A percentile compares a stretch with the other conserved stretches of the same genome.
These are phyloP conservation scores for Heliconius hewitsoni DNA, from an alignment of 1,140 invertebrate genomes.

Conservation along the genomic window DNA sequence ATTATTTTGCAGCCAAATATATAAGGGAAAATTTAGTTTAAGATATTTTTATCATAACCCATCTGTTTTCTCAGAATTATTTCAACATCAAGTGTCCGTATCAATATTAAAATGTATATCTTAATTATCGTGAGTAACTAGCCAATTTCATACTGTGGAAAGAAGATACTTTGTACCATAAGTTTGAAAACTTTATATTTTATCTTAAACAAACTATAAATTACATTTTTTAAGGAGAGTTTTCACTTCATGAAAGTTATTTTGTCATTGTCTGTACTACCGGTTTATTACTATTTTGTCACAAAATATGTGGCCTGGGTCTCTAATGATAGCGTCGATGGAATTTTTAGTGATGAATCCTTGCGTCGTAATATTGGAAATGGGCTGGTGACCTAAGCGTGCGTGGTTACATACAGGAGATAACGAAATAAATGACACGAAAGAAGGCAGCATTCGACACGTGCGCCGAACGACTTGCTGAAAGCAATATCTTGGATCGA, in stretches of 20 bases:
- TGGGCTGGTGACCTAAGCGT: constrained; percentile 10
- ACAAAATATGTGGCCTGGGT: constrained; percentile 13
- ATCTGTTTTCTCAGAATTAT: not conserved
- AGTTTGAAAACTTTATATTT: not conserved
- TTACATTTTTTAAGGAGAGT: too few relatives aligned
- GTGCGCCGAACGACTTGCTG: constrained; percentile 38
- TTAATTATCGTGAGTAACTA: too few relatives aligned
- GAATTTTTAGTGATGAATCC: constrained; percentile 28
- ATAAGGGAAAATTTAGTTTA: too few relatives aligned
- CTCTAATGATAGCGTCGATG: constrained; percentile 18
- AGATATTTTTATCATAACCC: too few relatives aligned
- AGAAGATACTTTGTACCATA: too few relatives aligned
- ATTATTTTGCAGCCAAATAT: too few relatives aligned
- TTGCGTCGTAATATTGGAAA: constrained; percentile 24
- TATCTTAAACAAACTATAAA: too few relatives aligned
- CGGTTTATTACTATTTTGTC: not conserved
- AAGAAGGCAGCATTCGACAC: constrained; percentile 46
- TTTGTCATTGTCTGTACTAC: not conserved
- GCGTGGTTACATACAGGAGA: not conserved
- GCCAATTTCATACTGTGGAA: not conserved
- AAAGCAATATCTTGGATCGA: not conserved
- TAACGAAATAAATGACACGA: constrained; percentile 44
- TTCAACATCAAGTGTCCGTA: too few relatives aligned
- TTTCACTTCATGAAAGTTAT: not conserved
- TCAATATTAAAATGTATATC: too few relatives aligned